Base-by-base conservation (phyloP, 2,888 invertebrate species). In the Allygus modestus region DNA sequence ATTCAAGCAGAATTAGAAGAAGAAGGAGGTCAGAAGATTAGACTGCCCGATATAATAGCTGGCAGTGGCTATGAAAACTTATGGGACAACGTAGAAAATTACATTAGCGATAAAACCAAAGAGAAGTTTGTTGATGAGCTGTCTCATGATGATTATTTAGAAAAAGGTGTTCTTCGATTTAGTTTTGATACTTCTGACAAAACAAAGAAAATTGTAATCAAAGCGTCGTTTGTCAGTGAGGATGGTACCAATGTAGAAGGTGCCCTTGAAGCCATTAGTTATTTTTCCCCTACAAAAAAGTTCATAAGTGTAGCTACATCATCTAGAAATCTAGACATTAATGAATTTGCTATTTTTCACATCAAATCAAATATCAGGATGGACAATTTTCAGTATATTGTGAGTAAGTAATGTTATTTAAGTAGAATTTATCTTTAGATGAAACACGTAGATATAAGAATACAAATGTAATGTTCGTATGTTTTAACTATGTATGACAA, bases 261-360 rank as follows among this genome's bases (percentile, higher is more conserved):
- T 5, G 75, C 65, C n/a, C 69, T 86, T 26, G 87, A 86, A 43
- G 88, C 87, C 23, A 51, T 81, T 33, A 86, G 89, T 4, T 90
- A 89, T 85, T 90, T 89, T 86, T 91, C 91, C 0, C 89, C 90
- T 0, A 89, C 89, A 46, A 88, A 89, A 51, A 90, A 90, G 85
- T 91, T 89, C 88, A 88, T 92, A 11, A 89, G 90, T 37, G 89
- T 93, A 12, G 89, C 90, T 83, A 90, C 92, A 0, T 91, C 91
- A 51, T 92, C 92, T n/a, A 89, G 88, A 37, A 86, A 87, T 43
- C 89, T 89, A 28, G 87, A 90, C 87, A 91, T 92, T 7, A 92
- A 92, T 83, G 91, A 92, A 86, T 93, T 91, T 89, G 92, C 92
- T 87, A 90, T 92, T 12, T 91, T 93, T 87, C 92, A 92, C 86